Percentiles rank a stretch among this genome's conserved stretches.
Evolutionary conservation across 1,140 invertebrate genomes (phyloP).

Genomic region (Elymnias hypermnestra): DNA sequence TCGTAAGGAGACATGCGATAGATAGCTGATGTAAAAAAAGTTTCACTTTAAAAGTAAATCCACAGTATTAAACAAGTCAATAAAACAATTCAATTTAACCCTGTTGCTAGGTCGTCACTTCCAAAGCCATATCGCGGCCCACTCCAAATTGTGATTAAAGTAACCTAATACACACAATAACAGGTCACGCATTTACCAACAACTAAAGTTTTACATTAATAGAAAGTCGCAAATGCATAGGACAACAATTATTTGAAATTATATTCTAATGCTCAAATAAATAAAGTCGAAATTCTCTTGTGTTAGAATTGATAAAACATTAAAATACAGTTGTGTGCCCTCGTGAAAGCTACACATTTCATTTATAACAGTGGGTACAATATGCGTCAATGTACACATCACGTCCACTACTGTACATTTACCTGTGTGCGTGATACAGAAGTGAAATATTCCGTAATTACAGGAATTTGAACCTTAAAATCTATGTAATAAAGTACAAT

Average conservation of each 20-base stretch:
- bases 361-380: slow-evolving; percentile 70
- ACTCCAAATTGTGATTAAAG: slow-evolving; percentile 75
- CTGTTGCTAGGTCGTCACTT: slow-evolving; percentile 58
- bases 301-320: slow-evolving; percentile 33
- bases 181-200: slow-evolving; percentile 69
- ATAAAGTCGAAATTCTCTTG: slow-evolving; percentile 22
- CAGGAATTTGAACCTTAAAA: slow-evolving; percentile 23
- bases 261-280: too few species aligned
- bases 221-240: slow-evolving; percentile 45
- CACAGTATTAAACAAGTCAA: slow-evolving; percentile 26
- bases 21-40: too few species aligned
- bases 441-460: slow-evolving; percentile 22
- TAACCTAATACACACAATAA: slow-evolving; percentile 74
- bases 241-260: too few species aligned
- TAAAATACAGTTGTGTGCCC: slow-evolving; percentile 55
- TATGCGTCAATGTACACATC: slow-evolving; percentile 68
- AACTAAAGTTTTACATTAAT: slow-evolving; percentile 37
- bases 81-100: slow-evolving; percentile 58
- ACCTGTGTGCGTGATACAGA: slow-evolving; percentile 39
- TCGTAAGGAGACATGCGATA: too few species aligned
- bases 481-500: not conserved
- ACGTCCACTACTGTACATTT: slow-evolving; percentile 50
- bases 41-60: slow-evolving; percentile 9
- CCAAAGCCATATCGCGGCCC: slow-evolving; percentile 66
- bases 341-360: slow-evolving; percentile 74